These are phyloP conservation scores for Colaptes auratus DNA, from an alignment of 2,113 vertebrate genomes.

Conservation along the genomic window DNA sequence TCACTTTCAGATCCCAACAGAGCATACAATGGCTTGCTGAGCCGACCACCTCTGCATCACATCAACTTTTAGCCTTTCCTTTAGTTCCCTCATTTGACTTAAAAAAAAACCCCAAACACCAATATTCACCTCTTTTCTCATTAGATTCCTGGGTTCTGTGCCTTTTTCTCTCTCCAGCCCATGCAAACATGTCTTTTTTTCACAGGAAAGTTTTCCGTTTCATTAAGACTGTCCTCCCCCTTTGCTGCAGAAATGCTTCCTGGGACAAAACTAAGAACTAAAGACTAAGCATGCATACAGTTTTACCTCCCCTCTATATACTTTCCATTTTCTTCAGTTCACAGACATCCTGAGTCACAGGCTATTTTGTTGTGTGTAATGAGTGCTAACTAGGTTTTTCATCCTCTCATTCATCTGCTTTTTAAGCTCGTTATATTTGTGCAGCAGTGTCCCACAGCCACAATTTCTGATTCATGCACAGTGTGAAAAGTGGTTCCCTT, in stretches of 20 bases:
- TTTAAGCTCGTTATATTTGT: constrained; percentile 25
- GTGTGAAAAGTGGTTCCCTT: neutral
- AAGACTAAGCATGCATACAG: neutral
- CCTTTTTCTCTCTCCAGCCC: neutral
- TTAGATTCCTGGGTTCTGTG: neutral
- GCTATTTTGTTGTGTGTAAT: neutral
- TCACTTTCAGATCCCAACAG: neutral
- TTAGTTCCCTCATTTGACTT: neutral
- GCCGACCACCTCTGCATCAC: neutral
- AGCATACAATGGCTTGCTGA: neutral
- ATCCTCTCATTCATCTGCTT: constrained; percentile 12
- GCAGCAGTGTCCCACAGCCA: neutral
- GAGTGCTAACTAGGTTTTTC: constrained; percentile 3
- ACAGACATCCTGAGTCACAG: neutral
- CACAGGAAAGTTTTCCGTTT: neutral
- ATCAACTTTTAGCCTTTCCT: neutral
- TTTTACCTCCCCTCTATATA: neutral
- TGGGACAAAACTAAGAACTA: neutral
- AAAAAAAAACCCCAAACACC: neutral
- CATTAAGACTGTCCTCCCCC: neutral
- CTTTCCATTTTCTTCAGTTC: neutral
- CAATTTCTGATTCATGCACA: neutral
- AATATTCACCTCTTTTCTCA: neutral
- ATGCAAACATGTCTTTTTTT: neutral
- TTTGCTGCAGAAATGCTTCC: neutral